A percentile compares a stretch with the other conserved stretches of the same genome.
Conservation (phyloP, 2,113 vertebrate species). For the Hippocampus barbouri region DNA sequence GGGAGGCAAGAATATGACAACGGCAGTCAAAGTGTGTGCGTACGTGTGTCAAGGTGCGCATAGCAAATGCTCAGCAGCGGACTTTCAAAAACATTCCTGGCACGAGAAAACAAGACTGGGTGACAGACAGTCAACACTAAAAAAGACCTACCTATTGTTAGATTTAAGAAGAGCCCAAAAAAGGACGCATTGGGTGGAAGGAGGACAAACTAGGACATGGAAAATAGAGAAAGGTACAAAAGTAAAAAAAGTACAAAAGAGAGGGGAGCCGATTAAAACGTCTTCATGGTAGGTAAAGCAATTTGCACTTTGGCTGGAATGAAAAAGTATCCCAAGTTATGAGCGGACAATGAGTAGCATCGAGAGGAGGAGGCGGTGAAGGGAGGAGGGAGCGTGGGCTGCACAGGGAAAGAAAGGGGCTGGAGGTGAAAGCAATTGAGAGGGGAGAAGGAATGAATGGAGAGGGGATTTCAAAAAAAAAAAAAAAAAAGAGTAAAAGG, state of each 20-base stretch:
- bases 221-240: conserved; percentile 57
- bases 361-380: conserved; percentile 12
- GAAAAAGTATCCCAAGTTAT: conserved; percentile 64
- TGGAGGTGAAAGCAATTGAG: conserved; percentile 55
- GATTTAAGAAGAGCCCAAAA: conserved; percentile 66
- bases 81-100: conserved; percentile 36
- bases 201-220: conserved; percentile 57
- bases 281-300: conserved; percentile 38
- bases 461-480: conserved; percentile 44
- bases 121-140: conserved; percentile 67
- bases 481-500: conserved; percentile 2
- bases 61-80: conserved; percentile 39
- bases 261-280: conserved; percentile 55
- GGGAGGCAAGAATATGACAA: conserved; percentile 32
- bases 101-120: conserved; percentile 57
- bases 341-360: conserved; percentile 46
- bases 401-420: conserved; percentile 48
- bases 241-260: conserved; percentile 64
- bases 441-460: conserved; percentile 48
- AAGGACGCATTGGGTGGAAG: conserved; percentile 63
- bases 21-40: conserved; percentile 16
- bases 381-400: conserved; percentile 47
- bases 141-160: conserved; percentile 73
- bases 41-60: conserved; percentile 35
- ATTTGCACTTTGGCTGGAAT: conserved; percentile 51